A percentile compares a stretch with the other conserved stretches of the same genome.
These are phyloP conservation scores for Pelagia noctiluca DNA, from an alignment of 30 jellyfish, hydroid and myxozoan genomes.

Conservation along the genomic window DNA sequence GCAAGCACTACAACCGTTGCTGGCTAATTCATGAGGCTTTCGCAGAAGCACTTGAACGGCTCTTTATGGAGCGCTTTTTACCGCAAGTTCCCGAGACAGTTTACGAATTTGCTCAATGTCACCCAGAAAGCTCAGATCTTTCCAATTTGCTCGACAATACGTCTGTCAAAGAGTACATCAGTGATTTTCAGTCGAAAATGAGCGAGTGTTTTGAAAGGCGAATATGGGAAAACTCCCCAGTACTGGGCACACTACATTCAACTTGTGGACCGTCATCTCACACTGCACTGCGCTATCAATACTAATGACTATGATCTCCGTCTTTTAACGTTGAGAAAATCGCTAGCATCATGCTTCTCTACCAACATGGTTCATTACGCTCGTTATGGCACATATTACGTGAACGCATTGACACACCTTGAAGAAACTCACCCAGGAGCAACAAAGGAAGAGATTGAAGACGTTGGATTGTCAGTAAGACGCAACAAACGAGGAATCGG, in stretches of 20 bases:
- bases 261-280: background rate
- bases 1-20: conserved; percentile 41
- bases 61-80: conserved; percentile 24
- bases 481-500: background rate
- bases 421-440: conserved; percentile 28
- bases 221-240: conserved; percentile 12
- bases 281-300: background rate
- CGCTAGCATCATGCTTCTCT: background rate
- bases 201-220: conserved; percentile 32
- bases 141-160: conserved; percentile 13
- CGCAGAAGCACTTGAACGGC: conserved; percentile 50
- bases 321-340: background rate
- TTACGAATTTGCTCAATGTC: background rate
- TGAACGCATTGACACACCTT: background rate
- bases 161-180: conserved; percentile 15
- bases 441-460: background rate
- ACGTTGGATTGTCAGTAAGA: background rate
- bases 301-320: conserved; percentile 17
- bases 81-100: conserved; percentile 26
- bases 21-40: conserved; percentile 46
- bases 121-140: conserved; percentile 33
- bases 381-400: conserved; percentile 22
- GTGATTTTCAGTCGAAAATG: conserved; percentile 1
- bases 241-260: conserved; percentile 6
- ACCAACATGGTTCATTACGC: conserved; percentile 22